Base-by-base conservation (phyloP, 2,888 invertebrate genomes). In the Anthophora plumipes region DNA sequence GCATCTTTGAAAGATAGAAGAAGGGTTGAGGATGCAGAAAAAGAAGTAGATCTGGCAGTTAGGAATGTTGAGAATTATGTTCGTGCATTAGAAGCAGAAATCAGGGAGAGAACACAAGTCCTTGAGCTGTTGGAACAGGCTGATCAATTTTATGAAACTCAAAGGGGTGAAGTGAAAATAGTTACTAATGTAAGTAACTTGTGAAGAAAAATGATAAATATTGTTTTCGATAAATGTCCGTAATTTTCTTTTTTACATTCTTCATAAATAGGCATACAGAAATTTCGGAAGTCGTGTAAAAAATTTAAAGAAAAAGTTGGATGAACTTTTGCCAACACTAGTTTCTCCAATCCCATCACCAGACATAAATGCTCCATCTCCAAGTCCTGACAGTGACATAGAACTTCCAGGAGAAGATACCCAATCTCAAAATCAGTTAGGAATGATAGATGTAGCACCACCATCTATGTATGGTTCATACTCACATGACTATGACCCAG, bases 111-210 rank as follows among this genome's bases (percentile, higher is more conserved):
- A 82, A 96, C 96, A 85, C 95, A 96, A 3, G 94, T 99, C 63
- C 94, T 98, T 69, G 96, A 97, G 7, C 94, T 97, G 48, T 93
- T 99, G 63, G 96, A 97, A 71, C 96, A 97, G 59, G 97, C 98
- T 6, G 97, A 97, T 89, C 96, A 96, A 80, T 98, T 98, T 93
- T 97, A 98, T 92, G 97, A 97, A 54, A 97, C 97, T 22, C 99
- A 99, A 92, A 95, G 97, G 80, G 97, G 97, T 8, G 99, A 99
- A 94, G 99, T 99, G 17, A 98, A 98, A 95, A 97, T 99, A 82
- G 99, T 99, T 39, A 97, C 97, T 77, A 98, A 97, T 95, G 99
- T 98, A 94, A 96, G 97, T 96, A 67, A 11, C 20, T 43, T n/a
- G 41, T 43, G 22, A 6, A 37, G 1, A 31, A n/a, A 14, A 9